Evolutionary conservation across 2,113 vertebrate species (phyloP), one percentile per base, ranked within the genome.

Genomic region (Gymnocephalus cernua): DNA sequence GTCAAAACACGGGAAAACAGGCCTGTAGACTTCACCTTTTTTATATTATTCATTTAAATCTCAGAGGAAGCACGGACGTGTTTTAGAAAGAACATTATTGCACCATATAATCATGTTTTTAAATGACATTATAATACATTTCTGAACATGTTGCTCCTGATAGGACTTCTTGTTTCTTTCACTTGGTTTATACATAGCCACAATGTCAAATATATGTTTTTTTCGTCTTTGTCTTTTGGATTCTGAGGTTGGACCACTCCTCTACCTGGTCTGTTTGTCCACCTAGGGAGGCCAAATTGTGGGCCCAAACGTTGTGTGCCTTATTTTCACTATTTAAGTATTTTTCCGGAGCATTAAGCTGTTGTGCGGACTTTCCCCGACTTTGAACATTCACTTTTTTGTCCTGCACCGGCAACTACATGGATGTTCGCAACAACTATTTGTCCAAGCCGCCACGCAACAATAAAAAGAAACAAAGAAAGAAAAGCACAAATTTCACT

Each of bases 401-500:
- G 10, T 41, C 38, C 10, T 11, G 38, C 38, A 32, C 32, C 32
- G 6, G 32, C 32, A 32, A 32, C 32, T 32, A 6, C 5, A 41
- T 2, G 38, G 38, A 11, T 41, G 38, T 41, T 0, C 38, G 11
- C 10, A 11, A 32, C 32, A 32, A 32, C 32, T 32, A 32, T 32
- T 32, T 32, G 32, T 32, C 32, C 47, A 38, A 48, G 18, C 71
- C 1, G 47, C 32, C 78, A 16, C 23, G 18, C 53, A 77, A 54
- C 80, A 86, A 68, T 53, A 29, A 80, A 83, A 76, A 47, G 57
- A 67, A 56, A 58, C n/a, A 79, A 66, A 82, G 14, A 32, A 10
- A 57, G 35, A 74, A 70, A 82, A 77, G 54, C 23, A 23, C 41
- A 44, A 18, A 77, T 80, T 82, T 77, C 64, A 71, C 83, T 82